Percentiles rank a stretch among this genome's conserved stretches.
Evolutionary conservation across 2,113 vertebrate species (phyloP).

Genomic region (Notothenia coriiceps): DNA sequence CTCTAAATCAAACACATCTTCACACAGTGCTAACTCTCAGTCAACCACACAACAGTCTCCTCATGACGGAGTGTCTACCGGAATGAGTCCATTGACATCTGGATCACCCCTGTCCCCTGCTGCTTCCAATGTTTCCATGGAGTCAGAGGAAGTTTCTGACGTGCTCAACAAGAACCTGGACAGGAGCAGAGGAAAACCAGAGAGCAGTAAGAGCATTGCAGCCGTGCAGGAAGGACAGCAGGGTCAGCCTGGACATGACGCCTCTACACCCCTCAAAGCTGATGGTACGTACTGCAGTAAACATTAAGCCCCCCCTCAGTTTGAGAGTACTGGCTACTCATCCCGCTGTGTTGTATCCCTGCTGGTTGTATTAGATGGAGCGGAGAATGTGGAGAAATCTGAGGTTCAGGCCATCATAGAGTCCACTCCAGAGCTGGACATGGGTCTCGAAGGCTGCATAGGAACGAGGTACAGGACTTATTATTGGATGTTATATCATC

Average conservation of each 20-base stretch:
- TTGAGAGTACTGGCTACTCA: neutral
- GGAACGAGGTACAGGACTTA: constrained; percentile 88
- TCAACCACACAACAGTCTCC: constrained; percentile 29
- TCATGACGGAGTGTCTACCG: constrained; percentile 64
- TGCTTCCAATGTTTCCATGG: constrained; percentile 80
- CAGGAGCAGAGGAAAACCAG: constrained; percentile 76
- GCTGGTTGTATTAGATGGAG: constrained; percentile 78
- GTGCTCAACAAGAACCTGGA: constrained; percentile 84
- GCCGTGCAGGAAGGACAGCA: constrained; percentile 86
- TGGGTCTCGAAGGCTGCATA: constrained; percentile 92
- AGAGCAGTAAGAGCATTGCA: constrained; percentile 86
- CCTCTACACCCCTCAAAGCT: constrained; percentile 16
- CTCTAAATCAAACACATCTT: constrained; percentile 85
- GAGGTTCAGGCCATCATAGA: constrained; percentile 98
- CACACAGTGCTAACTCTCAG: constrained; percentile 74
- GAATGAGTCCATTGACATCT: constrained; percentile 24
- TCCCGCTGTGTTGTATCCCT: neutral
- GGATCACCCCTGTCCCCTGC: constrained; percentile 42
- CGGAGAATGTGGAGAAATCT: constrained; percentile 91
- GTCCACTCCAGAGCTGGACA: constrained; percentile 97
- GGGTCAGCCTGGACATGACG: neutral
- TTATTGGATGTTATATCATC: neutral
- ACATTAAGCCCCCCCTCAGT: neutral
- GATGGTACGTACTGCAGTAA: constrained; percentile 35
- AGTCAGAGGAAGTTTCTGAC: constrained; percentile 81